Conservation (phyloP, 2,797 vertebrate genomes). For the Lepidocolaptes lacrymiger region DNA sequence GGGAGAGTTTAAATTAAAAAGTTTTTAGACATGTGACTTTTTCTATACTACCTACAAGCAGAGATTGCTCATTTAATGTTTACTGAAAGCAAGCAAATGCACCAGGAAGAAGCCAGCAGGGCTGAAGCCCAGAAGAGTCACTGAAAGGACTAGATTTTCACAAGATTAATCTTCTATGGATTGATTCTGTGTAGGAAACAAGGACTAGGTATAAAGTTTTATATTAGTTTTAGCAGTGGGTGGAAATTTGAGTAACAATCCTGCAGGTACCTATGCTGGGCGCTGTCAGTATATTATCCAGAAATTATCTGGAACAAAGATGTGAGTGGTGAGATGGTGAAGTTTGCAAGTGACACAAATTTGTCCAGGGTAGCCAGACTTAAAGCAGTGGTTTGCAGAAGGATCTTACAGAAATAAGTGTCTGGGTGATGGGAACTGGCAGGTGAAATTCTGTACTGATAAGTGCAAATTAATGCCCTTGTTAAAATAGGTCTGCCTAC, state of each 20-base stretch:
- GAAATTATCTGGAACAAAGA: neutral
- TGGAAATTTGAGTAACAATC: neutral
- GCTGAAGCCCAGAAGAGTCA: neutral
- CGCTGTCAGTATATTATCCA: neutral
- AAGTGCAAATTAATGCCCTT: neutral
- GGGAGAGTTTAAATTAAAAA: neutral
- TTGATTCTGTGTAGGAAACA: neutral
- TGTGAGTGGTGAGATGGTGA: neutral
- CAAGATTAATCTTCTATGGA: neutral
- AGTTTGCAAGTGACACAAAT: neutral
- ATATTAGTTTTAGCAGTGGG: neutral
- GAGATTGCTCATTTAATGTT: neutral
- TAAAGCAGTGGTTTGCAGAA: neutral
- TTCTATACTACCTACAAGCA: neutral
- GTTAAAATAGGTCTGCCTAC: neutral
- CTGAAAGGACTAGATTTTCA: neutral
- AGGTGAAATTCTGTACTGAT: neutral
- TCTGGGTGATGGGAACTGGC: neutral
- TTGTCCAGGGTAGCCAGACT: neutral
- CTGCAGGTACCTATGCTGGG: neutral
- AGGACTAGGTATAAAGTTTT: neutral
- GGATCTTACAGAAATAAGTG: neutral
- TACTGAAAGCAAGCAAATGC: neutral
- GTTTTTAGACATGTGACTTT: neutral
- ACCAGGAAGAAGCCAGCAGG: neutral